Base-by-base conservation (phyloP, 2,888 invertebrate species). In the Dynastes hyllus region DNA sequence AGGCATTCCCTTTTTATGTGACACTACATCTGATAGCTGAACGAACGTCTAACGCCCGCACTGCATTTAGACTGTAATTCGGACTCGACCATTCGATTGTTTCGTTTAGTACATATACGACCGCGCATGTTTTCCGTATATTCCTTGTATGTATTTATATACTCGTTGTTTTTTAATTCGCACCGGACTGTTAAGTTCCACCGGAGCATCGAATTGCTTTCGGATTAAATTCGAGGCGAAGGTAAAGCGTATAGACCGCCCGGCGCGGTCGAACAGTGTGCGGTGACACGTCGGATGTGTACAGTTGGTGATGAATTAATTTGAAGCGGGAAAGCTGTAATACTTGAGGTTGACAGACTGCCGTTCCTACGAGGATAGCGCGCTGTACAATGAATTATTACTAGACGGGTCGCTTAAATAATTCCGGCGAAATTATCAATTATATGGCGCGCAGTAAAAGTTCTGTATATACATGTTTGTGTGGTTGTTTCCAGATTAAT, bases 221-320 rank as follows among this genome's bases (percentile, higher is more conserved):
- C 29, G 13, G 45, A 75, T 75, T 75, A 75, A 75, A 75, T 75
- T 22, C 27, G 45, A 50, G 37, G 45, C 40, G 73, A 27, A 27
- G 45, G 61, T 45, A 50, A 61, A 61, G 61, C 55, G 61, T 13
- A 37, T 37, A 45, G 45, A 2, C 61, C 61, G 73, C 61, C 27
- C 27, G 73, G 5, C 40, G 73, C 61, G 29, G 61, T 61, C 61
- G 73, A 75, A 75, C 45, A 11, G 16, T 45, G 45, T 75, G 61
- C 61, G 73, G 73, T 75, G 73, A 75, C 61, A 75, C 61, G 45
- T 61, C 73, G 73, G 73, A 75, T 75, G 45, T 45, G 27, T 75
- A 73, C 73, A 61, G 73, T 27, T 45, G 58, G 73, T 61, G 73
- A 75, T 75, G 73, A 75, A 75, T 75, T 75, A 75, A 75, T 75